A percentile compares a stretch with the other conserved stretches of the same genome.
These are phyloP conservation scores for Notodonta ziczac DNA, from an alignment of 2,888 invertebrate species.

Conservation along the genomic window DNA sequence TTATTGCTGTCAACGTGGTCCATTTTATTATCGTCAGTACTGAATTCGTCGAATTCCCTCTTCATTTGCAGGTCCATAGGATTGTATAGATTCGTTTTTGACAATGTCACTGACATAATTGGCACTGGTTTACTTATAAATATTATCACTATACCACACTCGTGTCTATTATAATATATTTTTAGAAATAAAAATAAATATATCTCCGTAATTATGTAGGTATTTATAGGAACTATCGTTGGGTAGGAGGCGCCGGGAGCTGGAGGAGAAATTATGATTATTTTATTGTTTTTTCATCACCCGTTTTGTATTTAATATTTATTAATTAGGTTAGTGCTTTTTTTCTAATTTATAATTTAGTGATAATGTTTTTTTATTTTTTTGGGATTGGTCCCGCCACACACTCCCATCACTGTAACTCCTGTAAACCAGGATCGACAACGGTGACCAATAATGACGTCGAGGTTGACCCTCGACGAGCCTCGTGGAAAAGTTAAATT, in stretches of 20 bases:
- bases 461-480: no score
- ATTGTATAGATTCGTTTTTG: conserved; percentile 68
- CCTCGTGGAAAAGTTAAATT: no score
- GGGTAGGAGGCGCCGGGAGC: conserved; percentile 81
- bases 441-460: no score
- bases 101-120: conserved; percentile 76
- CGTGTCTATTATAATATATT: conserved; percentile 61
- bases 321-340: no score
- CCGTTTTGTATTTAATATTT: conserved; percentile 37
- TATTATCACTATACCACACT: conserved; percentile 58
- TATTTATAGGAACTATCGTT: conserved; percentile 85
- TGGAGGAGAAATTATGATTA: conserved; percentile 35
- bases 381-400: no score
- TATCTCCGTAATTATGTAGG: conserved; percentile 80
- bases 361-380: no score
- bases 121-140: conserved; percentile 64
- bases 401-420: no score
- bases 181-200: conserved; percentile 76
- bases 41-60: conserved; percentile 73
- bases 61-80: conserved; percentile 77
- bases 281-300: conserved; percentile 42
- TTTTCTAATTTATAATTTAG: no score
- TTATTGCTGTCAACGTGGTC: conserved; percentile 69
- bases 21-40: conserved; percentile 62
- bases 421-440: no score